Base-by-base conservation (phyloP, 2,113 vertebrate species). In the Hassar affinis region DNA sequence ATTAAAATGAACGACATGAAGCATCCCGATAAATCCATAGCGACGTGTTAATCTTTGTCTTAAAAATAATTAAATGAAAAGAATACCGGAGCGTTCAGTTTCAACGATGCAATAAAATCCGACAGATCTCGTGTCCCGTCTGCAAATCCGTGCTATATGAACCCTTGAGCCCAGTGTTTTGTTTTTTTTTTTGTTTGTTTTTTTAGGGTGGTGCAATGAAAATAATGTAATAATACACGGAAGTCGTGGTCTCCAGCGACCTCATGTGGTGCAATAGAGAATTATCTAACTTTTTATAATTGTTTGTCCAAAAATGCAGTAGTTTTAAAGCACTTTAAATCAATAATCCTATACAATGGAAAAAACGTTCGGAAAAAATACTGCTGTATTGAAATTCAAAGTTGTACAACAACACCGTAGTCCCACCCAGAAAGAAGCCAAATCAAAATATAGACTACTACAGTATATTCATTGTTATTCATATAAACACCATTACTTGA, bases 211-310 rank as follows among this genome's bases (percentile, higher is more conserved):
- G 86, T 88, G 76, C 84, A 59, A 4, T 45, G 47, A 6, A 49
- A 56, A 0, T 0, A 45, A 42, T 42, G 6, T 42, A 42, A 42
- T 2, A 6, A 6, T 3, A 42, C 3, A 42, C 2, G 38, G 38
- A 72, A 87, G 83, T 59, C 33, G 11, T 83, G 92, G 93, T 93
- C 93, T 93, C 78, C 27, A 84, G 90, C 86, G 93, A 91, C 93
- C 89, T 87, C 92, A 80, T 6, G 89, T 87, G 93, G n/a, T 54
- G 22, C 17, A 85, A 79, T 1, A 20, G 1, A 18, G 2, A 56
- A 71, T 27, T 57, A 18, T 25, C 5, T 54, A 17, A 18, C 33
- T n/a, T 56, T 54, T 54, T 25, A 8, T 17, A 30, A 6, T 62
- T 49, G 30, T 62, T 64, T 30, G 4, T 49, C 27, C 15, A 20